These are phyloP conservation scores for Dipodomys ordii DNA, from an alignment of 2,113 vertebrate genomes.

Conservation along the genomic window DNA sequence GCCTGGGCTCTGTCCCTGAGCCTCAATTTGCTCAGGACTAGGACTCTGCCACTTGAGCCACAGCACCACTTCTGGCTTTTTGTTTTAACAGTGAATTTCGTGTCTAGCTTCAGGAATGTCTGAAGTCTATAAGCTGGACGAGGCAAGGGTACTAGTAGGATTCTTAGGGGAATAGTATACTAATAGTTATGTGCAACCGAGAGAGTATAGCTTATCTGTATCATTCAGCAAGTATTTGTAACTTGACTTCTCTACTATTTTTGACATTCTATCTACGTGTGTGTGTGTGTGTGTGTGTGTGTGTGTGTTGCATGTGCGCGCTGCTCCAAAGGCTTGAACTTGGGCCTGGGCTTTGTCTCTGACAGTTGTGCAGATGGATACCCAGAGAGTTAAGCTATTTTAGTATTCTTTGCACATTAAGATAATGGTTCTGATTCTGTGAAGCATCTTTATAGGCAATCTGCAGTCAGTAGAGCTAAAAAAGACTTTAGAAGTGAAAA, in stretches of 20 bases:
- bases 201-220: not conserved
- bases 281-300: too few relatives aligned
- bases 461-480: not conserved
- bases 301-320: too few relatives aligned
- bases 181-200: not conserved
- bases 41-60: too few relatives aligned
- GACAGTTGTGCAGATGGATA: slow-evolving; percentile 2
- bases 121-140: not conserved
- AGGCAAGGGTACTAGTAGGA: not conserved
- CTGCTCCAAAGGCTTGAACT: too few relatives aligned
- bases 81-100: too few relatives aligned
- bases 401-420: not conserved
- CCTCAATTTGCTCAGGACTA: too few relatives aligned
- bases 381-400: slow-evolving; percentile 28
- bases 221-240: slow-evolving; percentile 40
- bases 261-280: too few relatives aligned
- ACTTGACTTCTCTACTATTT: too few relatives aligned
- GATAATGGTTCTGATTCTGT: not conserved
- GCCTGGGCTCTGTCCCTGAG: too few relatives aligned
- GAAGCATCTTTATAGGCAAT: not conserved
- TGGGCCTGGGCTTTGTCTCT: too few relatives aligned
- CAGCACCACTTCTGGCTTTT: too few relatives aligned
- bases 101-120: not conserved
- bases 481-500: not conserved
- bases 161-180: not conserved